Evolutionary conservation across 2,797 vertebrate species (phyloP), one percentile per base, ranked within the genome.

Genomic region (Pempheris klunzingeri): DNA sequence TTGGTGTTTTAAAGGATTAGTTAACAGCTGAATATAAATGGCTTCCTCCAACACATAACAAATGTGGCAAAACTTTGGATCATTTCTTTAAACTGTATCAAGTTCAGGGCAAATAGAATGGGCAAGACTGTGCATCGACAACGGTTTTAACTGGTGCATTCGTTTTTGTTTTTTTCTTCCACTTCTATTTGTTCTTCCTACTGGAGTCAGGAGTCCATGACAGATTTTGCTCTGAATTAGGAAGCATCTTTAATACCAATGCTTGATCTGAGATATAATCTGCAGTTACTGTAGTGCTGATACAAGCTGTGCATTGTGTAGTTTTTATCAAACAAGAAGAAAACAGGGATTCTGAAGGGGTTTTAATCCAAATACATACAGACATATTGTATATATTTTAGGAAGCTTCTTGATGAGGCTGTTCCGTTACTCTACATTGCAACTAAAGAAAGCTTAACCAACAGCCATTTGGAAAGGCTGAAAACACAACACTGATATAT

Each of bases 251-350:
- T 58, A 53, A 65, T 60, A 68, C 30, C 32, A 58, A 10, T 39
- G 44, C 39, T 65, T 39, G 43, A 14, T 63, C 38, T 34, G 36
- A 71, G 43, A 77, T 82, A 62, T 20, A 22, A 77, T 77, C 67
- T 50, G 59, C 54, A 63, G 70, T 62, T 32, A n/a, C n/a, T n/a
- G n/a, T n/a, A n/a, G n/a, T n/a, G n/a, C n/a, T n/a, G n/a, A n/a
- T n/a, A 47, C 39, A 38, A 13, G 8, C 50, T 49, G 17, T 36
- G 44, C 17, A 13, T 52, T 3, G 10, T 49, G 54, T 10, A 24
- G 44, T 30, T 50, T 34, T 14, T 43, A 26, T 36, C 15, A 34
- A 30, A 26, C 20, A 10, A 15, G 7, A 41, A 28, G 4, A 34
- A n/a, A 7, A 1, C 13, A 18, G 11, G 24, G 7, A 20, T 64